A percentile compares a stretch with the other conserved stretches of the same genome.
These are phyloP conservation scores for Chanos chanos DNA, from an alignment of 2,797 vertebrate genomes.

Conservation along the genomic window DNA sequence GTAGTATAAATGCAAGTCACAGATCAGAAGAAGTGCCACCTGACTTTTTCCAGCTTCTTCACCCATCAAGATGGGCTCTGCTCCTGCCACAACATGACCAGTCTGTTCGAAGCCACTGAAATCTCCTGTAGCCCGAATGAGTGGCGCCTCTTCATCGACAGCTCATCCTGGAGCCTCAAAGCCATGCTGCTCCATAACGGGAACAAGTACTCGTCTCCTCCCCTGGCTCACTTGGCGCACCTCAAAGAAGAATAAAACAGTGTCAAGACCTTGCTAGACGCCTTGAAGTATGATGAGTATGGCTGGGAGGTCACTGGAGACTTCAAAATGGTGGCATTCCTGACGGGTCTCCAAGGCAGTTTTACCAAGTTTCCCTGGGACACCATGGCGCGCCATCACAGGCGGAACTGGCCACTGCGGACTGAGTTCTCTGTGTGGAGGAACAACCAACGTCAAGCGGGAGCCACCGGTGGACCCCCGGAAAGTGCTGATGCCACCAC, in stretches of 20 bases:
- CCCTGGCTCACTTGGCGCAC: background rate
- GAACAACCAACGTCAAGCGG: too few relatives aligned
- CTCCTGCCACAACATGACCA: background rate
- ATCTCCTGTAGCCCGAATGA: background rate
- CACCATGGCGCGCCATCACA: too few relatives aligned
- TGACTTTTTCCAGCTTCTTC: conserved; percentile 8
- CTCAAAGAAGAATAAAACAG: background rate
- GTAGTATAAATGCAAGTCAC: background rate
- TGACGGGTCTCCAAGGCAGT: too few relatives aligned
- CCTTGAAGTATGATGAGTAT: background rate
- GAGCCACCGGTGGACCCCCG: too few relatives aligned
- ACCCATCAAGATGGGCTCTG: background rate
- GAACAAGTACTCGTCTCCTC: background rate
- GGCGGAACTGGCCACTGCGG: too few relatives aligned
- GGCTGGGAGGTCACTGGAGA: background rate
- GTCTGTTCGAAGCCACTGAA: too few relatives aligned
- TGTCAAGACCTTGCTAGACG: background rate
- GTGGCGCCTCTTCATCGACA: background rate
- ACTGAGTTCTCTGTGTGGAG: too few relatives aligned
- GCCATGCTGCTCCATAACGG: background rate
- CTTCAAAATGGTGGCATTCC: too few relatives aligned
- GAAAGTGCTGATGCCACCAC: too few relatives aligned
- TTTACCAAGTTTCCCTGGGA: too few relatives aligned
- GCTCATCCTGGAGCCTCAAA: conserved; percentile 2
- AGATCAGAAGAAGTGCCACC: conserved; percentile 1